These are phyloP conservation scores for Ptychobarbus kaznakovi DNA, from an alignment of 2,797 vertebrate species.

Conservation along the genomic window DNA sequence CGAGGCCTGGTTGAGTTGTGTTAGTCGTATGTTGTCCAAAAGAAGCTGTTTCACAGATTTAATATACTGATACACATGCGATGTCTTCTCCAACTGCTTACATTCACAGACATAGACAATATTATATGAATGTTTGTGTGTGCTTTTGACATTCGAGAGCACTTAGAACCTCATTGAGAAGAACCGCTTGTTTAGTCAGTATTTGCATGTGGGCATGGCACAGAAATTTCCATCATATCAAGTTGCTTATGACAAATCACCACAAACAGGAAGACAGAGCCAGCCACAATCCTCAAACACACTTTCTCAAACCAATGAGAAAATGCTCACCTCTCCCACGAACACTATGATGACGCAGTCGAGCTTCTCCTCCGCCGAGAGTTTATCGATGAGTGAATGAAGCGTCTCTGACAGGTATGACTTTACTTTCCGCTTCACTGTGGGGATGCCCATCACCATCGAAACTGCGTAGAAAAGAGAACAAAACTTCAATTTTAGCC, in stretches of 20 bases:
- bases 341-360: conserved; percentile 98
- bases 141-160: not conserved
- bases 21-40: not conserved
- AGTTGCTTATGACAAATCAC: not conserved
- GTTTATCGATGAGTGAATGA: conserved; percentile 95
- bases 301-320: not conserved
- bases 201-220: not conserved
- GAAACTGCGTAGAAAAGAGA: conserved; percentile 82
- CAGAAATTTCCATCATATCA: not conserved
- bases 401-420: conserved; percentile 97
- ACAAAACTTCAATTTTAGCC: not conserved
- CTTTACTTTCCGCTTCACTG: conserved; percentile 98
- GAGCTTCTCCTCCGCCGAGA: conserved; percentile 93
- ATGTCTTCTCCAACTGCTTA: not conserved
- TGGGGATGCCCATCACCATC: conserved; percentile 99
- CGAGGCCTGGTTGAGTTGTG: not conserved
- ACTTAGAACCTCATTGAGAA: not conserved
- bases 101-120: not conserved
- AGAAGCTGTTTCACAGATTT: not conserved
- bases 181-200: not conserved
- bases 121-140: not conserved
- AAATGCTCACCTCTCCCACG: conserved; percentile 92
- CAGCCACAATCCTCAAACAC: not conserved
- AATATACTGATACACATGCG: not conserved
- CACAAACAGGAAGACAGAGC: not conserved